Evolutionary conservation across 2,797 vertebrate species (phyloP), one percentile per base, ranked within the genome.

Genomic region (Sebastes diploproa): DNA sequence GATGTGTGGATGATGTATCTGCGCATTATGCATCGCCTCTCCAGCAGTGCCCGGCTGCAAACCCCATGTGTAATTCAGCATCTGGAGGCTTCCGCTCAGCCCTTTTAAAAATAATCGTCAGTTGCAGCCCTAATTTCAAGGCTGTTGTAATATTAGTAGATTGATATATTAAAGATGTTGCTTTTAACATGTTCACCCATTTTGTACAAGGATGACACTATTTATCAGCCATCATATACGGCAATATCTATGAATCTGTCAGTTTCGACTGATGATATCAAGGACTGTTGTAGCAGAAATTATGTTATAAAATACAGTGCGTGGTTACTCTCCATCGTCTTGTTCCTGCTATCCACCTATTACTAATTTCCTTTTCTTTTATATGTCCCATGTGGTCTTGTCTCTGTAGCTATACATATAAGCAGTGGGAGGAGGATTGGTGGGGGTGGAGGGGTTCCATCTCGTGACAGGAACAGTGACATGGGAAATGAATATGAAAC

Each of bases 401-500:
- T 77, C 69, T 67, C 34, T 25, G 59, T 72, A 74, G 61, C 56
- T 56, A 46, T 76, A 74, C 55, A 65, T 82, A 65, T 72, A 63
- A 78, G 16, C 50, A 52, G 73, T 73, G 70, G 54, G 82, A 72
- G 77, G 78, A 67, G 69, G 52, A 64, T 20, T 68, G 63, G 38
- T 55, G 38, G 7, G 25, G 63, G 52, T 70, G 65, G 70, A 32
- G 58, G 58, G 61, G 7, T 18, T 75, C 68, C 70, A 87, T 90
- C 89, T 90, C 71, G 78, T 91, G 86, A 91, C 84, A 74, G 69
- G 79, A 88, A 88, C 81, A 77, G 75, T 82, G 73, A 89, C 86
- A 84, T 72, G 84, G 75, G 84, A 92, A 93, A 92, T 86, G 52
- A 83, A 86, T 89, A 83, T 81, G 72, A 72, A 90, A 81, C 64